Evolutionary conservation across 1,140 invertebrate species (phyloP), one percentile per base, ranked within the genome.

Genomic region (Drosophila lacteicornis): DNA sequence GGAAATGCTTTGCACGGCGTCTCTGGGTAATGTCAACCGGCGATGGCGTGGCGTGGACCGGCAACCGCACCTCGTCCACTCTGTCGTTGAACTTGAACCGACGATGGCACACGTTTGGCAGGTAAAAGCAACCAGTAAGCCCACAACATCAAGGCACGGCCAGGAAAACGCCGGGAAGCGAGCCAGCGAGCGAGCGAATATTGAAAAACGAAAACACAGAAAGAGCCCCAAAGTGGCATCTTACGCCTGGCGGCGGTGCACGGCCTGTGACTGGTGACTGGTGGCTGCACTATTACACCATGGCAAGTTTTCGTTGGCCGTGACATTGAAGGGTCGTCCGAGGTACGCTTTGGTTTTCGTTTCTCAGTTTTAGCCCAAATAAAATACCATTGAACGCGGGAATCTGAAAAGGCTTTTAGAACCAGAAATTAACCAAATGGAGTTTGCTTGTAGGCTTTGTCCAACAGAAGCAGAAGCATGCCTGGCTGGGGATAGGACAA

Each of bases 41-140:
- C 22, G 46, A 49, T 46, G 27, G 57, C 36, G 36, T 30, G 25
- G 43, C 43, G 33, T 46, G 57, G 40, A 61, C 19, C 40, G 15
- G 13, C 57, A 38, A 27, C 43, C 65, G 59, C 66, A 59, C 45
- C 53, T 71, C 22, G 53, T 73, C 46, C 53, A 25, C 19, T 47
- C 73, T 83, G 49, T 50, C 58, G 56, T 77, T 84, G 81, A 84
- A 84, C 81, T 84, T 84, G 71, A 84, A 84, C 43, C 47, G 51
- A 33, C 47, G 57, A 46, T 58, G 58, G 13, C 46, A 55, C 70
- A 36, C 33, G 73, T 59, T 62, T 76, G 38, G 40, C 57, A 55
- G 55, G 60, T 57, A 78, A 74, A 61, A 43, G 40, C 58, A 76
- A 45, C 65, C 49, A 42, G 70, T 30, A 19, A 59, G 33, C 50